These are phyloP conservation scores for Phrynocephalus guinanensis DNA, from an alignment of 2,797 vertebrate species.

Conservation along the genomic window DNA sequence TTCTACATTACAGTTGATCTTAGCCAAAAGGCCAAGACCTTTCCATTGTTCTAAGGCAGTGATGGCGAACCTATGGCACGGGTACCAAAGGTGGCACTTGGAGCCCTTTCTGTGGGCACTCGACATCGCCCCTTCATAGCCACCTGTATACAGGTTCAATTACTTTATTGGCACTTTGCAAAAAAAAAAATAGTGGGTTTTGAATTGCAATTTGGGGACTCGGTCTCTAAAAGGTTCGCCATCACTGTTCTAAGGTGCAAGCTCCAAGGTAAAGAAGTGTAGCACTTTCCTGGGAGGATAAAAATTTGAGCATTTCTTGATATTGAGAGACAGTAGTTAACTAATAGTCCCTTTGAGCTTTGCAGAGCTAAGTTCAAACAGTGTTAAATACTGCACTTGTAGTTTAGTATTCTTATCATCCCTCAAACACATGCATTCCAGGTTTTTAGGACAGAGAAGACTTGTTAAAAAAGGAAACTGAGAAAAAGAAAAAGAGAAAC, in stretches of 20 bases:
- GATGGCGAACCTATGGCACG: too few species aligned
- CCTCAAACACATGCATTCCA: background rate
- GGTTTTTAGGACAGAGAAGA: slow-evolving; percentile 8
- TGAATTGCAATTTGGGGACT: too few species aligned
- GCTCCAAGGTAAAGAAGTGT: background rate
- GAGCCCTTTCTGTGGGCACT: too few species aligned
- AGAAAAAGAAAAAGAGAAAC: slow-evolving; percentile 70
- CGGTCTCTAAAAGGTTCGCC: too few species aligned
- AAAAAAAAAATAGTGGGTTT: too few species aligned
- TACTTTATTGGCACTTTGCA: too few species aligned
- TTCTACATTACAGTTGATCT: background rate
- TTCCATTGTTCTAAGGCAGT: too few species aligned
- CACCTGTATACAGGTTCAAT: too few species aligned
- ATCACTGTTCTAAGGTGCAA: background rate
- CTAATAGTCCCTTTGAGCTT: background rate
- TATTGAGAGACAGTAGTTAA: background rate
- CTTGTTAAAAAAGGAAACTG: slow-evolving; percentile 56
- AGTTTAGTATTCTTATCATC: slow-evolving; percentile 10
- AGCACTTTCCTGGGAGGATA: background rate
- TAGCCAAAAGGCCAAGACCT: too few species aligned
- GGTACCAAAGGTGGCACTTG: too few species aligned
- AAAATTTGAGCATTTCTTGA: background rate
- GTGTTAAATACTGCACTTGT: background rate
- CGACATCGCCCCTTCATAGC: too few species aligned
- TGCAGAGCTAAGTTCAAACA: slow-evolving; percentile 4